These are phyloP conservation scores for Calvadosia cruxmelitensis DNA, from an alignment of 30 jellyfish, hydroid and myxozoan species.

Conservation along the genomic window DNA sequence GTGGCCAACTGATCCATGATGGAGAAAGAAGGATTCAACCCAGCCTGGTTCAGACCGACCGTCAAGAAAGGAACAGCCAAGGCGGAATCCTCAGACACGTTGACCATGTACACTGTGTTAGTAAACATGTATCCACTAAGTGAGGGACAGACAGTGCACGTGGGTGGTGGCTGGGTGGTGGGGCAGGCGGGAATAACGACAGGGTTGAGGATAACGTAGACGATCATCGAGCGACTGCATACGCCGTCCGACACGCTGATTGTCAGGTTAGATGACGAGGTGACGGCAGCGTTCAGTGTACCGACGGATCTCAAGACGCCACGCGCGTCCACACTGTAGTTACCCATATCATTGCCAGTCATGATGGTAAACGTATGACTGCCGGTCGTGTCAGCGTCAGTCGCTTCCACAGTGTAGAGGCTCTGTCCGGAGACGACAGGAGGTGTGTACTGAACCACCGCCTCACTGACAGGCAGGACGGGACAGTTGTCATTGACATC, in stretches of 20 bases:
- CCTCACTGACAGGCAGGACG: constrained; percentile 18
- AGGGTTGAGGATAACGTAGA: not conserved
- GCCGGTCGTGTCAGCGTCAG: constrained; percentile 42
- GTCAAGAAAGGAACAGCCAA: not conserved
- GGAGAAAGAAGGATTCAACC: not conserved
- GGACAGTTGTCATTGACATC: constrained; percentile 85
- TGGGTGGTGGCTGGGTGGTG: not conserved
- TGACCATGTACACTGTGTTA: not conserved
- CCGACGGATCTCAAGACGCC: constrained; percentile 7
- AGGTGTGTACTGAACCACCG: constrained; percentile 17
- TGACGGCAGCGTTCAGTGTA: not conserved
- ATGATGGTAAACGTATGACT: constrained; percentile 9
- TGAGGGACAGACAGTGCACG: not conserved
- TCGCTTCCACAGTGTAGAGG: constrained; percentile 17
- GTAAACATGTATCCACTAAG: not conserved
- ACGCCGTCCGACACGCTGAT: constrained; percentile 50
- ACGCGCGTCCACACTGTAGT: constrained; percentile 6
- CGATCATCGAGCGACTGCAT: constrained; percentile 4
- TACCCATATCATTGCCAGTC: constrained; percentile 9
- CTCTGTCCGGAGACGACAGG: constrained; percentile 48
- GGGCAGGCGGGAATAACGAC: not conserved
- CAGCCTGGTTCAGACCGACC: not conserved
- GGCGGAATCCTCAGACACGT: not conserved
- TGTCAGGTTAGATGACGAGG: constrained; percentile 44
- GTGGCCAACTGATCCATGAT: not conserved